Conservation (phyloP, 2,113 vertebrate genomes). For the Lynx canadensis region DNA sequence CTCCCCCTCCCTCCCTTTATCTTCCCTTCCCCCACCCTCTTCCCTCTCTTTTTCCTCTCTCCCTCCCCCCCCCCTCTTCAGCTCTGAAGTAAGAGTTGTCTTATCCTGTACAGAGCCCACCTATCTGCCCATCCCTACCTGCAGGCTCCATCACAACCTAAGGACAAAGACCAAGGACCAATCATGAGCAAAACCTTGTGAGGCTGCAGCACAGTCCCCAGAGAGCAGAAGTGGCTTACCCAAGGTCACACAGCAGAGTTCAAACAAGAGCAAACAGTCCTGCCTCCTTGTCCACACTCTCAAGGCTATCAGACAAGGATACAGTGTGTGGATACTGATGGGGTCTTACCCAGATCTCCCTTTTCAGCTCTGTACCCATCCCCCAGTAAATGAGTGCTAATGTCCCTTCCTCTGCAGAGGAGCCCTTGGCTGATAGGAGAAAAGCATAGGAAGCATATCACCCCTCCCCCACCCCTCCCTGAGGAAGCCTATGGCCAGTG, state of each 20-base stretch:
- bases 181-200: neutral
- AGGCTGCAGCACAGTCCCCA: neutral
- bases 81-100: neutral
- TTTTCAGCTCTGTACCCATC: neutral
- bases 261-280: neutral
- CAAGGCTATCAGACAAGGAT: neutral
- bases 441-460: neutral
- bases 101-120: neutral
- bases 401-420: neutral
- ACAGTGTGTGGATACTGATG: neutral
- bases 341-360: too few relatives aligned
- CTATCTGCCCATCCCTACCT: too few relatives aligned
- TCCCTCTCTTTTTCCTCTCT: neutral
- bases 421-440: neutral
- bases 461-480: accelerated
- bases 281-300: neutral
- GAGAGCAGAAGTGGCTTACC: neutral
- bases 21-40: too few relatives aligned
- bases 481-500: neutral
- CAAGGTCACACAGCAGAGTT: neutral
- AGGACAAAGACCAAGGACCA: neutral
- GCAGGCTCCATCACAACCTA: neutral
- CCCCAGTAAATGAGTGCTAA: accelerated
- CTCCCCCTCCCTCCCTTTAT: neutral
- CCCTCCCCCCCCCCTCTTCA: neutral